Percentiles rank a stretch among this genome's conserved stretches.
Evolutionary conservation across 2,797 vertebrate species (phyloP).

Genomic region (Tapera naevia): DNA sequence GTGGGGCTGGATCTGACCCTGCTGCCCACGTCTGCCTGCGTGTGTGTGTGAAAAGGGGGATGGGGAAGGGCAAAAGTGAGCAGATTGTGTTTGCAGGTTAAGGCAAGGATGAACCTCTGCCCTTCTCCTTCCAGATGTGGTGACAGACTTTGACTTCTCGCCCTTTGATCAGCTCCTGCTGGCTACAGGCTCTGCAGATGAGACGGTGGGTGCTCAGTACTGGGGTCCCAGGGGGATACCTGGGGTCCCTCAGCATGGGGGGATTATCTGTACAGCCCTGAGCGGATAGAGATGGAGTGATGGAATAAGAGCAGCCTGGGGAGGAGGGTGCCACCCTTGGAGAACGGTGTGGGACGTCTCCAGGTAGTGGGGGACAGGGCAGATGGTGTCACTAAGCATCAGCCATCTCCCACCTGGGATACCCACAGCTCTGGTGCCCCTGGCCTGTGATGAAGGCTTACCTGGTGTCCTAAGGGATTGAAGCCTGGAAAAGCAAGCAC

Average conservation of each 20-base stretch:
- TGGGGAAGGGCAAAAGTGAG: not conserved
- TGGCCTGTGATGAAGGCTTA: accelerated
- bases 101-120: not conserved
- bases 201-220: constrained; percentile 78
- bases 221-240: too few species aligned
- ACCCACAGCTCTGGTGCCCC: not conserved
- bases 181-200: constrained; percentile 89
- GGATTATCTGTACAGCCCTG: not conserved
- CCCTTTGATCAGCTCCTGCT: constrained; percentile 91
- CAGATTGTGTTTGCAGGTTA: accelerated
- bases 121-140: constrained; percentile 78
- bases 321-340: not conserved
- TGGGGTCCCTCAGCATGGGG: accelerated
- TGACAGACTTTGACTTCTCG: constrained; percentile 94
- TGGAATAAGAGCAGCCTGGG: not conserved
- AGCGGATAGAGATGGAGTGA: accelerated
- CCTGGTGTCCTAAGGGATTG: not conserved
- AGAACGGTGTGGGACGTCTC: accelerated
- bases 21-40: not conserved
- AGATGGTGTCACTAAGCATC: not conserved
- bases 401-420: not conserved
- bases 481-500: not conserved
- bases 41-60: not conserved
- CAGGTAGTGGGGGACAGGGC: not conserved
- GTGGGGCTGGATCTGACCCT: not conserved